These are phyloP conservation scores for Paedocypris micromegethes DNA, from an alignment of 2,797 vertebrate genomes.

Conservation along the genomic window DNA sequence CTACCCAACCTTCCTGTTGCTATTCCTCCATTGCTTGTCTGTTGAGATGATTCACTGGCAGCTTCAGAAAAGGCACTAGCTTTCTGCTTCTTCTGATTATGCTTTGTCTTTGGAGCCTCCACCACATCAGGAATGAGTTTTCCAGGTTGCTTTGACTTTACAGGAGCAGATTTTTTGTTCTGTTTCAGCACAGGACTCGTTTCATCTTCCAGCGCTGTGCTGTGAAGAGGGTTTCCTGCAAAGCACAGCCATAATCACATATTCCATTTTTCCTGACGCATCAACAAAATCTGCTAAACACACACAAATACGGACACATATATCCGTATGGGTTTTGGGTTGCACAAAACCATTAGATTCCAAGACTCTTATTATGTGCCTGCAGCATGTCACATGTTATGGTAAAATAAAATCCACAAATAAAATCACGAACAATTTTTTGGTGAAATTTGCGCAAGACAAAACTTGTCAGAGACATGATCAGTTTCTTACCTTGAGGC, in stretches of 20 bases:
- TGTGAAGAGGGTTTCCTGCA: constrained; percentile 56
- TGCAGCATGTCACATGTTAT: too few relatives aligned
- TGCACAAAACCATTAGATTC: too few relatives aligned
- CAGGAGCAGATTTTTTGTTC: not conserved
- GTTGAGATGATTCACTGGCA: not conserved
- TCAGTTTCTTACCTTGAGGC: constrained; percentile 27
- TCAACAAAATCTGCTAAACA: too few relatives aligned
- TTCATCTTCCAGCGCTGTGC: constrained; percentile 53
- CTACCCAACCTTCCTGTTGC: constrained; percentile 14
- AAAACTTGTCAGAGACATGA: too few relatives aligned
- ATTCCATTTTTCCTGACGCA: not conserved
- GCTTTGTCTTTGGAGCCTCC: not conserved
- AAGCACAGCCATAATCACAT: not conserved
- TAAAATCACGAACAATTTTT: too few relatives aligned
- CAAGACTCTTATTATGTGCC: too few relatives aligned
- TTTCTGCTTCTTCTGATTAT: constrained; percentile 1
- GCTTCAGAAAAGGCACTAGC: not conserved
- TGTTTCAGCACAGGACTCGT: constrained; percentile 23
- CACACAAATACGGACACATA: too few relatives aligned
- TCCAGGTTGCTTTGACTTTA: not conserved
- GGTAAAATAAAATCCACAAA: too few relatives aligned
- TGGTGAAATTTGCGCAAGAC: too few relatives aligned
- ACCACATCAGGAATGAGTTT: not conserved
- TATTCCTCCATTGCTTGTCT: not conserved
- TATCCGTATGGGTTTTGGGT: too few relatives aligned